Percentiles rank a stretch among this genome's conserved stretches.
Evolutionary conservation across 2,888 invertebrate species (phyloP).

Genomic region (Pheosia gnoma): DNA sequence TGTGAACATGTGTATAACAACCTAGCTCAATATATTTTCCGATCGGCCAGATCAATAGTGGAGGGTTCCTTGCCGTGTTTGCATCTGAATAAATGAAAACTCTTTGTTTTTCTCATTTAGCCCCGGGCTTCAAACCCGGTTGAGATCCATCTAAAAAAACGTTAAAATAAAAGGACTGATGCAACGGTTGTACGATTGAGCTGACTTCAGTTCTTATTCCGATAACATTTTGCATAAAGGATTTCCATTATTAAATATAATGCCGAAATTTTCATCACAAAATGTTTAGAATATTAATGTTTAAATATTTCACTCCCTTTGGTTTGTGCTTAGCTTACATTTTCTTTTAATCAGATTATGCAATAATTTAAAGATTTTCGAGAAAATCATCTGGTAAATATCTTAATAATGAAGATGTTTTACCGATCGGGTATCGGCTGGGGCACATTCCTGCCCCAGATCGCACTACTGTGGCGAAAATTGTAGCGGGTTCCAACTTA

Average conservation of each 20-base stretch:
- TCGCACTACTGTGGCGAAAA: constrained; percentile 59
- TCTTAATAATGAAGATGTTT: constrained; percentile 41
- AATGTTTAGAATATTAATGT: constrained; percentile 42
- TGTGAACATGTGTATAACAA: neutral
- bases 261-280: constrained; percentile 7
- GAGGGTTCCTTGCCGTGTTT: constrained; percentile 38
- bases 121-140: constrained; percentile 28
- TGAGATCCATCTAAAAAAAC: constrained; percentile 36
- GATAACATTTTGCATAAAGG: constrained; percentile 35
- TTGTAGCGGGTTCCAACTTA: constrained; percentile 73
- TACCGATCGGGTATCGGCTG: constrained; percentile 33
- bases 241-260: constrained; percentile 28
- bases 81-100: constrained; percentile 49
- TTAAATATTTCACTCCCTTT: constrained; percentile 36
- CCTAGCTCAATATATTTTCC: constrained; percentile 7
- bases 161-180: constrained; percentile 35
- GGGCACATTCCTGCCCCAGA: constrained; percentile 28
- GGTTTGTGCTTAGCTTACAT: constrained; percentile 42
- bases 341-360: constrained; percentile 48
- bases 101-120: constrained; percentile 39
- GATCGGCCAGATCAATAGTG: constrained; percentile 32
- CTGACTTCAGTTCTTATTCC: constrained; percentile 11
- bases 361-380: constrained; percentile 41
- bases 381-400: constrained; percentile 41
- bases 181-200: constrained; percentile 11